A percentile compares a stretch with the other conserved stretches of the same genome.
Conservation (phyloP, 2,797 vertebrate species). For the Cephalopachus bancanus region DNA sequence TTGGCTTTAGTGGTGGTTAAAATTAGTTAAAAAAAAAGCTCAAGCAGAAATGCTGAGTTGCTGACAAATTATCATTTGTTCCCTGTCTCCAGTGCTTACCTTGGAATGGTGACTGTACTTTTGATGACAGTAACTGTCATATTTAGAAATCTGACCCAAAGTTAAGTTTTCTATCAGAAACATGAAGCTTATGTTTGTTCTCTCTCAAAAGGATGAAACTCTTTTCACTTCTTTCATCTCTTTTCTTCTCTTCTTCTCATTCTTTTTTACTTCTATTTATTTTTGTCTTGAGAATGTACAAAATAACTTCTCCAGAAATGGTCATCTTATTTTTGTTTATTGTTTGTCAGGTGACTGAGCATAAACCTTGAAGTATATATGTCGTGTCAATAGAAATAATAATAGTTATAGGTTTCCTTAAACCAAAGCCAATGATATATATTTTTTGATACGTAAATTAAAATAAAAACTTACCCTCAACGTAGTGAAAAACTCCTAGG, state of each 20-base stretch:
- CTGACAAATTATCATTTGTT: neutral
- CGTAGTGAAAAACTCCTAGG: neutral
- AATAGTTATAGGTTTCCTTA: neutral
- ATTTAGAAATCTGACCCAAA: neutral
- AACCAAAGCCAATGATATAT: neutral
- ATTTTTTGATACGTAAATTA: neutral
- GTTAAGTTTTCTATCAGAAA: neutral
- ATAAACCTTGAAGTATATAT: neutral
- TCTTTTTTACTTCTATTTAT: neutral
- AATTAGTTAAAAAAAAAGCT: neutral
- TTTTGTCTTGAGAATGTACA: neutral
- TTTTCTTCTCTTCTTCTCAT: neutral
- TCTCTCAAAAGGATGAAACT: neutral
- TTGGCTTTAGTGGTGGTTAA: neutral
- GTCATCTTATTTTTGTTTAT: neutral
- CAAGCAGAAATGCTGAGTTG: neutral
- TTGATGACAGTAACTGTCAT: neutral
- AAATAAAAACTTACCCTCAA: neutral
- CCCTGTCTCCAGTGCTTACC: neutral
- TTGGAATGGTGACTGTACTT: neutral
- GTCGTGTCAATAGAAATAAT: neutral
- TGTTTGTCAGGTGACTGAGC: neutral
- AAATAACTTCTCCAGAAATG: neutral
- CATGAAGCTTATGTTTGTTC: neutral
- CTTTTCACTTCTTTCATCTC: neutral